Percentiles rank a stretch among this genome's conserved stretches.
phyloP scores from a whole-genome alignment of 1,140 invertebrate species.

The Drosophila mojavensis region DNA sequence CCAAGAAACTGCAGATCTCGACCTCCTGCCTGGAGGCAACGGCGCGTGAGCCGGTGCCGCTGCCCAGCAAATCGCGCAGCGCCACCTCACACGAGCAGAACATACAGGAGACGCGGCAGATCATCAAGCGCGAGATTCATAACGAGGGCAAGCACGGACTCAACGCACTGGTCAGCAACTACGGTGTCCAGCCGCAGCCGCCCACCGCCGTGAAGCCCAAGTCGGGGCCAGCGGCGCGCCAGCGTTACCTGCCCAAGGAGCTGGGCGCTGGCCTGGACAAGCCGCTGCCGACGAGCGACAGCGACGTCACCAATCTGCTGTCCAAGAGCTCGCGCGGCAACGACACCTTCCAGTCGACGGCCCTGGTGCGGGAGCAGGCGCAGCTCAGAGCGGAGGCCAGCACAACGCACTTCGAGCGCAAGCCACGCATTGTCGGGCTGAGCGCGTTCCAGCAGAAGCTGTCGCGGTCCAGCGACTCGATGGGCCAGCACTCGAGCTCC shows the following conservation, averaged over 20 bases:
- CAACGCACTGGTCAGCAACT: slow-evolving; percentile 71
- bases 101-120: slow-evolving; percentile 73
- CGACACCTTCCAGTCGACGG: slow-evolving; percentile 78
- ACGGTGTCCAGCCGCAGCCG: slow-evolving; percentile 57
- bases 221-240: slow-evolving; percentile 84
- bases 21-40: slow-evolving; percentile 61
- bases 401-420: slow-evolving; percentile 68
- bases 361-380: slow-evolving; percentile 65
- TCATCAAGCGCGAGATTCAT: slow-evolving; percentile 68
- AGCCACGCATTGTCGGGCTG: slow-evolving; percentile 85
- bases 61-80: slow-evolving; percentile 60
- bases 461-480: slow-evolving; percentile 80
- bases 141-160: slow-evolving; percentile 68
- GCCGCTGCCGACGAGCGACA: background rate
- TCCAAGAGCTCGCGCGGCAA: slow-evolving; percentile 62
- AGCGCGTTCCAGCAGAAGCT: slow-evolving; percentile 85
- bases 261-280: slow-evolving; percentile 56
- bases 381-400: slow-evolving; percentile 54
- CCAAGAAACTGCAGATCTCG: slow-evolving; percentile 75
- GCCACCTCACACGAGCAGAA: slow-evolving; percentile 70
- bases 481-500: slow-evolving; percentile 72
- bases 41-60: slow-evolving; percentile 32
- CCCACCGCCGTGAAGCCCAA: slow-evolving; percentile 75
- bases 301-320: slow-evolving; percentile 64
- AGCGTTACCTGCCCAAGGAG: slow-evolving; percentile 86